These are phyloP conservation scores for Dinoponera quadriceps DNA, from an alignment of 1,140 invertebrate species.

Conservation along the genomic window DNA sequence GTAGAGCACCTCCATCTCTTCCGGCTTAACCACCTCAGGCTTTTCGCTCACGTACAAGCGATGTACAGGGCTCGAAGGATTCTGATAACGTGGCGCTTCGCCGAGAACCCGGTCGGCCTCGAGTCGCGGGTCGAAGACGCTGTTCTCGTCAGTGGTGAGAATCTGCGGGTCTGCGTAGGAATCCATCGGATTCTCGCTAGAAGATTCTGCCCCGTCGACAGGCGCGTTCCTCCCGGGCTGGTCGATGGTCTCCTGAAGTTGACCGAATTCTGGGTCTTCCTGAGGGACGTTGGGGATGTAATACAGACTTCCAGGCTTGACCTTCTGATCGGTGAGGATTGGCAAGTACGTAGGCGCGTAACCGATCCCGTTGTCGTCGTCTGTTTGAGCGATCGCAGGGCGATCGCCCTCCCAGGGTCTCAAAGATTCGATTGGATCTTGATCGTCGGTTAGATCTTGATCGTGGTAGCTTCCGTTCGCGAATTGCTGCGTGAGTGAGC, in stretches of 20 bases:
- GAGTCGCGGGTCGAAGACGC: background rate
- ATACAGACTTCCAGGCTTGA: background rate
- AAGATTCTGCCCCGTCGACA: background rate
- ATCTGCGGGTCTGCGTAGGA: constrained; percentile 5
- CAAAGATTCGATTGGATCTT: constrained; percentile 22
- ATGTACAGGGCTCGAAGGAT: background rate
- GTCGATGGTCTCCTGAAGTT: constrained; percentile 30
- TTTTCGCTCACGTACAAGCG: background rate
- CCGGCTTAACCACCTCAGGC: background rate
- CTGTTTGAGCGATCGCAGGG: background rate
- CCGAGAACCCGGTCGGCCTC: background rate
- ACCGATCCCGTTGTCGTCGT: constrained; percentile 10
- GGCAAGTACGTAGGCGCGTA: background rate
- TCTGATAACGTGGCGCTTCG: constrained; percentile 1
- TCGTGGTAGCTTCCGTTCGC: background rate
- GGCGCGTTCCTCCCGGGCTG: background rate
- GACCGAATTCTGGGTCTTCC: constrained; percentile 10
- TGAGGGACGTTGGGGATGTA: background rate
- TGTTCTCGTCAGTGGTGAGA: constrained; percentile 18
- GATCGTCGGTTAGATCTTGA: constrained; percentile 18
- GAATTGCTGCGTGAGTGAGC: constrained; percentile 3
- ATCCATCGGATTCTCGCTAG: background rate
- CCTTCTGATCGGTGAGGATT: constrained; percentile 4
- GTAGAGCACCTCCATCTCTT: constrained; percentile 27
- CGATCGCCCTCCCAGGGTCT: constrained; percentile 27